phyloP scores from a whole-genome alignment of 2,888 invertebrate species.

The Malachius bipustulatus region DNA sequence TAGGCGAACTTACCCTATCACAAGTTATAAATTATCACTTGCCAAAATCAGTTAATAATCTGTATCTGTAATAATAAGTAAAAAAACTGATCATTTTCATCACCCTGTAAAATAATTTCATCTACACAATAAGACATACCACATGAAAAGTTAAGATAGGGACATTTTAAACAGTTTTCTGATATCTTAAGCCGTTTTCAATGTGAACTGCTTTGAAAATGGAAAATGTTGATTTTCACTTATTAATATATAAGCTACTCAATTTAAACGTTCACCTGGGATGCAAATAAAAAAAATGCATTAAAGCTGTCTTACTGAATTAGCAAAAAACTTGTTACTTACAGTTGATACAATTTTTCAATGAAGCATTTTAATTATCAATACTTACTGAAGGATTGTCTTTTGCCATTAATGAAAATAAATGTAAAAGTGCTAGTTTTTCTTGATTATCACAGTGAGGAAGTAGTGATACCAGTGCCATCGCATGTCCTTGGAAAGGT shows the following conservation, averaged over 20 bases:
- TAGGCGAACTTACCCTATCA: no score
- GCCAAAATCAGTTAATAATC: no score
- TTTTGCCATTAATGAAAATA: conserved; percentile 73
- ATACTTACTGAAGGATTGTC: conserved; percentile 58
- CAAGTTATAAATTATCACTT: no score
- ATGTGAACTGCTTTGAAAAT: no score
- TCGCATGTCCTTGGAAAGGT: conserved; percentile 73
- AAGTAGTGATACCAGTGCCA: conserved; percentile 67
- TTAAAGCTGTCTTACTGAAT: neutral
- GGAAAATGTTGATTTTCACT: no score
- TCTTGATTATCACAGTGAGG: conserved; percentile 79
- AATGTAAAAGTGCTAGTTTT: conserved; percentile 68
- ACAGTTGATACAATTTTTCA: neutral
- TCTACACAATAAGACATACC: no score
- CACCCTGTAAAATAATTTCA: no score
- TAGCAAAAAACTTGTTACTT: neutral
- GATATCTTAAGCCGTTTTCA: no score
- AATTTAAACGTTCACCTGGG: neutral
- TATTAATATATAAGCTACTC: neutral
- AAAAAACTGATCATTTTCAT: no score
- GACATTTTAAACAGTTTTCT: no score
- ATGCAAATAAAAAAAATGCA: neutral
- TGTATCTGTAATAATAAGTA: no score
- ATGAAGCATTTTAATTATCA: conserved; percentile 6
- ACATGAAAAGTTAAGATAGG: no score